phyloP scores from a whole-genome alignment of 1,140 invertebrate genomes.

The Scaptodrosophila lebanonensis region DNA sequence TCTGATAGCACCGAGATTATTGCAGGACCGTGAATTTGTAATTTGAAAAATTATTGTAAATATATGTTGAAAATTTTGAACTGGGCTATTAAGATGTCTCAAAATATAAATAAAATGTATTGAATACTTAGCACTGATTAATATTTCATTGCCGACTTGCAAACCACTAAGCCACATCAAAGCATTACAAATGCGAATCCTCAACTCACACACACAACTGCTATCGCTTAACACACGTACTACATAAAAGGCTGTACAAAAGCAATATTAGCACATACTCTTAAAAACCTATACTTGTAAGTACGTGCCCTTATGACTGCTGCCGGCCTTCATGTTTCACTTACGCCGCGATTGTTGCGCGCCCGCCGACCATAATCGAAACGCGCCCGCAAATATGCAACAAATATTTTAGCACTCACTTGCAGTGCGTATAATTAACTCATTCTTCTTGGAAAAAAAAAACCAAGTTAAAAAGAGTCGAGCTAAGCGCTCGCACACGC shows the following conservation, averaged over 20 bases:
- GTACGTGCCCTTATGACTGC: no score
- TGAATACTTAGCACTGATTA: no score
- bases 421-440: conserved; percentile 37
- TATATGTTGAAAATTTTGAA: neutral
- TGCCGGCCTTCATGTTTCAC: no score
- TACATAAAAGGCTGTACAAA: no score
- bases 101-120: neutral
- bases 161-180: no score
- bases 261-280: no score
- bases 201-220: no score
- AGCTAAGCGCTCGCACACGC: conserved; percentile 5
- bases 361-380: neutral
- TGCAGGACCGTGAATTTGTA: neutral
- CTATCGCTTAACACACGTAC: no score
- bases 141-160: no score
- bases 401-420: neutral
- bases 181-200: no score
- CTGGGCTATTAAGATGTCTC: neutral
- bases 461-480: conserved; percentile 1
- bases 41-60: neutral
- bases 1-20: neutral
- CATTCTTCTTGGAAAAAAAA: neutral
- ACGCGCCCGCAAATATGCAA: conserved; percentile 1
- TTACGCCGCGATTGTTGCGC: no score
- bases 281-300: no score